phyloP scores from a whole-genome alignment of 2,113 vertebrate species.

The Megaceryle maxima region DNA sequence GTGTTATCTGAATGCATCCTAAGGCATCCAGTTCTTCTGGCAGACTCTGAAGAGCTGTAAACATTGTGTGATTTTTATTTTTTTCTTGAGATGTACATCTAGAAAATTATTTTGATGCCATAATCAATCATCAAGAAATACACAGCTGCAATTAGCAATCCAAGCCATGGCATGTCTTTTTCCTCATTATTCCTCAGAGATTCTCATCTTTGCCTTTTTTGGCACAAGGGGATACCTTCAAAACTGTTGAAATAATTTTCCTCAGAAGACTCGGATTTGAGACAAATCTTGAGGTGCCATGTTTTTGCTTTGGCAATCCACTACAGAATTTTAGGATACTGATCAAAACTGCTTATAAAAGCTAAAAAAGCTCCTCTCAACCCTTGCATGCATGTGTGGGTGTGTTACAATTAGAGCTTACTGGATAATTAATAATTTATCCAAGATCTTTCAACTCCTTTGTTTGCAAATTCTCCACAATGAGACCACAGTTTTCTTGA shows the following conservation, averaged over 20 bases:
- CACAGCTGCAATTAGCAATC: not conserved
- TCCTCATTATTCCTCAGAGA: not conserved
- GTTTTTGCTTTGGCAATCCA: not conserved
- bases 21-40: not conserved
- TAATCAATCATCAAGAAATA: not conserved
- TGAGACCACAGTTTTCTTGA: not conserved
- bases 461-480: not conserved
- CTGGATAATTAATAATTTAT: not conserved
- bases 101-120: not conserved
- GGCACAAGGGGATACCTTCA: not conserved
- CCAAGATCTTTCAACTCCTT: not conserved
- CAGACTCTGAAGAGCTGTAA: not conserved
- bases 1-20: not conserved
- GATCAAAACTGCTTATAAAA: not conserved
- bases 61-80: not conserved
- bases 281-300: not conserved
- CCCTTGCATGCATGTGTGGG: not conserved
- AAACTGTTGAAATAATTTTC: not conserved
- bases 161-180: not conserved
- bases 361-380: not conserved
- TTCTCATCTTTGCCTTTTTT: not conserved
- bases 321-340: not conserved
- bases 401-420: not conserved
- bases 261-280: not conserved
- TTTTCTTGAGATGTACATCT: not conserved